Percentiles rank a stretch among this genome's conserved stretches.
These are phyloP conservation scores for Rhyacophila brunnea DNA, from an alignment of 1,140 invertebrate species.

Conservation along the genomic window DNA sequence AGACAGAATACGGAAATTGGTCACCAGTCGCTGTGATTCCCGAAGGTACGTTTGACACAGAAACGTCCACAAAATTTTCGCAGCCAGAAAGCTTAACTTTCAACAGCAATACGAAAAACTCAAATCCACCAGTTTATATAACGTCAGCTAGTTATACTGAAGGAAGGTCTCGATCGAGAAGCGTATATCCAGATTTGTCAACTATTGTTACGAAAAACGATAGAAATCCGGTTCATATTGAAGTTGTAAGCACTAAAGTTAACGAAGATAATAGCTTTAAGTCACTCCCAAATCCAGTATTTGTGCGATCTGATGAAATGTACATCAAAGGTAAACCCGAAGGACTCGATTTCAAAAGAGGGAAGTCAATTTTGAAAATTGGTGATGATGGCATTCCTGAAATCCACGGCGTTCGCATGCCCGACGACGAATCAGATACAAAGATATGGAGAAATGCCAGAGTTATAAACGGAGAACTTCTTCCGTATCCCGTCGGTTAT, in stretches of 20 bases:
- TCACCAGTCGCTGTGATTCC: constrained; percentile 51
- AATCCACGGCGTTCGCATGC: constrained; percentile 76
- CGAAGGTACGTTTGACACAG: constrained; percentile 46
- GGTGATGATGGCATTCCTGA: constrained; percentile 73
- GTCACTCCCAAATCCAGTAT: constrained; percentile 65
- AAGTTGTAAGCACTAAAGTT: constrained; percentile 54
- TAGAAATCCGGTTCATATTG: constrained; percentile 53
- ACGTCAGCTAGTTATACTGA: constrained; percentile 50
- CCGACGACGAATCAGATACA: constrained; percentile 78
- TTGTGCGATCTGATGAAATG: constrained; percentile 61
- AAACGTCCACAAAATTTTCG: constrained; percentile 38
- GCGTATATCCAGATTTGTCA: constrained; percentile 45
- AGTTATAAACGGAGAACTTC: constrained; percentile 77
- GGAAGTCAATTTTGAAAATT: constrained; percentile 57
- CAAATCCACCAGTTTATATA: constrained; percentile 43
- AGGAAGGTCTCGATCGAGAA: constrained; percentile 46
- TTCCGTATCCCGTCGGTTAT: constrained; percentile 67
- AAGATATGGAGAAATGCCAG: constrained; percentile 83
- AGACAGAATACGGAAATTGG: constrained; percentile 55
- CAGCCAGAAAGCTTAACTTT: constrained; percentile 13
- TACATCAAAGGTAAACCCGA: constrained; percentile 57
- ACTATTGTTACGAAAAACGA: constrained; percentile 52
- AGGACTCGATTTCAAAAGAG: constrained; percentile 49
- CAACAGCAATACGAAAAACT: constrained; percentile 8
- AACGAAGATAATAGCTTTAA: constrained; percentile 46